Conservation (phyloP, 2,797 vertebrate species). For the Pampus argenteus region DNA sequence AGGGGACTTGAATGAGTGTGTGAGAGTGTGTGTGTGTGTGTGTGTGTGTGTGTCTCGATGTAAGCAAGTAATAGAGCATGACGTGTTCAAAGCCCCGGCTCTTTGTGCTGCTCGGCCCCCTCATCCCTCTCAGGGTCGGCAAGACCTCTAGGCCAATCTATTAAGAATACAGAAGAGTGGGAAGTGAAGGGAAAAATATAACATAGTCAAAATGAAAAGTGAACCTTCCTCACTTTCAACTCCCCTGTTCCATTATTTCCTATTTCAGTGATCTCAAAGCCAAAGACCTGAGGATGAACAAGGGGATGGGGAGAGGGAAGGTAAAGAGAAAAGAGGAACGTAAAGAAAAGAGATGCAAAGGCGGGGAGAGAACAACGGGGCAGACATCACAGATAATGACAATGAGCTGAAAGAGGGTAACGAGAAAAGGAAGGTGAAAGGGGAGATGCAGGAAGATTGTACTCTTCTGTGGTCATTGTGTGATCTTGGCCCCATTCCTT, state of each 20-base stretch:
- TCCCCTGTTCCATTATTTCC: slow-evolving; percentile 57
- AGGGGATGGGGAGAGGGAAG: not conserved
- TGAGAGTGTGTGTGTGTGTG: slow-evolving; percentile 8
- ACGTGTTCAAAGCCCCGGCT: slow-evolving; percentile 67
- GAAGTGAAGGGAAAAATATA: slow-evolving; percentile 47
- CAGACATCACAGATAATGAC: slow-evolving; percentile 12
- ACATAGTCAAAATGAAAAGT: slow-evolving; percentile 61
- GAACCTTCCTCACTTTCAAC: slow-evolving; percentile 38
- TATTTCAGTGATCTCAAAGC: slow-evolving; percentile 33
- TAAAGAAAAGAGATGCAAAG: slow-evolving; percentile 6
- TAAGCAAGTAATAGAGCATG: slow-evolving; percentile 71
- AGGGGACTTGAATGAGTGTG: slow-evolving; percentile 24
- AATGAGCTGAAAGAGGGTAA: slow-evolving; percentile 18
- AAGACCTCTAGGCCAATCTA: slow-evolving; percentile 73
- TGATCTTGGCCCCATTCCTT: slow-evolving; percentile 33
- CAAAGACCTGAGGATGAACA: slow-evolving; percentile 24
- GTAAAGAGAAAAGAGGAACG: not conserved
- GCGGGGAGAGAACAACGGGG: slow-evolving; percentile 5
- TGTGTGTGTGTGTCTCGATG: slow-evolving; percentile 13
- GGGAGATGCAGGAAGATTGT: slow-evolving; percentile 34
- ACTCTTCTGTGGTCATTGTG: slow-evolving; percentile 37
- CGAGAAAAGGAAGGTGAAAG: slow-evolving; percentile 48
- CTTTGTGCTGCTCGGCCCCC: slow-evolving; percentile 63
- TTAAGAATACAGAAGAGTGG: slow-evolving; percentile 57
- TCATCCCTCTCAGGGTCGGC: slow-evolving; percentile 62